Percentiles rank a stretch among this genome's conserved stretches.
phyloP scores from a whole-genome alignment of 2,113 vertebrate species.

The Cephalopterus ornatus region DNA sequence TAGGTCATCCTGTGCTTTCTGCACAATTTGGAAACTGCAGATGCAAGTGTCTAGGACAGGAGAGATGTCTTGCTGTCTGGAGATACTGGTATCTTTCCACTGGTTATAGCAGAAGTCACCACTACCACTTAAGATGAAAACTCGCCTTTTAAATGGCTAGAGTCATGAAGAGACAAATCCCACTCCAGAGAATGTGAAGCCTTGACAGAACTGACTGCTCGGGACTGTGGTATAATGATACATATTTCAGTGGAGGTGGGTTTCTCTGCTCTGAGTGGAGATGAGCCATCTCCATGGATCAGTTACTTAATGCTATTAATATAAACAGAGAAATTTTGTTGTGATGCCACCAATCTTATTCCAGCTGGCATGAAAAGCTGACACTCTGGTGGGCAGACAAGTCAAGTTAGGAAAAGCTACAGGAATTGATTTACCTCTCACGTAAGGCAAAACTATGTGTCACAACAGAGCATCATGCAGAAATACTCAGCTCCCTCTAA shows the following conservation, averaged over 20 bases:
- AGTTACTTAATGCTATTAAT: constrained; percentile 24
- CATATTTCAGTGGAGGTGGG: not conserved
- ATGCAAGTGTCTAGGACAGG: not conserved
- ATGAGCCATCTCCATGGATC: not conserved
- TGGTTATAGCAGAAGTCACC: not conserved
- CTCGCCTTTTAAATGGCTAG: not conserved
- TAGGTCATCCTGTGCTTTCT: not conserved
- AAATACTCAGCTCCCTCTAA: not conserved
- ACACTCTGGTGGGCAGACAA: not conserved
- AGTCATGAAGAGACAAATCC: not conserved
- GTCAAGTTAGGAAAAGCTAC: not conserved
- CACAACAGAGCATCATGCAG: not conserved
- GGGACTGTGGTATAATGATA: not conserved
- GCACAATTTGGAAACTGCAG: not conserved
- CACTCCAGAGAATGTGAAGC: not conserved
- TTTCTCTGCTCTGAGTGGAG: not conserved
- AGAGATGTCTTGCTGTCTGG: not conserved
- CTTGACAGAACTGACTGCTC: not conserved
- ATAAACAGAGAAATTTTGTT: constrained; percentile 1
- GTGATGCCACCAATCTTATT: not conserved
- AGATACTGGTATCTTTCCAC: not conserved
- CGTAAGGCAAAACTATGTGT: not conserved
- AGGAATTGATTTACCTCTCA: not conserved
- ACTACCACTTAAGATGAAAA: not conserved
- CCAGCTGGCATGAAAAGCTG: constrained; percentile 38